Percentiles rank a stretch among this genome's conserved stretches.
phyloP scores from a whole-genome alignment of 2,888 invertebrate genomes.

The Cabera pusaria region DNA sequence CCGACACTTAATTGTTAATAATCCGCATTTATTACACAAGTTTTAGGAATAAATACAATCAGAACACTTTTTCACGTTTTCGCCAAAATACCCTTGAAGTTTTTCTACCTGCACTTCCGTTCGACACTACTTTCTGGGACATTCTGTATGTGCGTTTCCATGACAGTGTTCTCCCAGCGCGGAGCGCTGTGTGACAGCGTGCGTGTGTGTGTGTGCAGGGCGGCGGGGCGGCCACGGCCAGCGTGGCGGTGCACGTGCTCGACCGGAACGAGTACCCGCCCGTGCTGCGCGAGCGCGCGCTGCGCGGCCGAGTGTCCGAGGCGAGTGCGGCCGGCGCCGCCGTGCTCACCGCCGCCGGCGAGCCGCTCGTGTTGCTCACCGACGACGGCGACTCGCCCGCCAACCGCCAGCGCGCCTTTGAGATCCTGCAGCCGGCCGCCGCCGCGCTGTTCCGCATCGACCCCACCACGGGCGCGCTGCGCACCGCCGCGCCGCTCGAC shows the following conservation, averaged over 20 bases:
- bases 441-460: conserved; percentile 93
- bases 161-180: too few relatives aligned
- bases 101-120: too few relatives aligned
- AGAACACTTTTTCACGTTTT: too few relatives aligned
- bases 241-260: conserved; percentile 91
- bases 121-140: too few relatives aligned
- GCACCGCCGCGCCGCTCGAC: conserved; percentile 90
- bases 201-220: too few relatives aligned
- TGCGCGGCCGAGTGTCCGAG: conserved; percentile 90
- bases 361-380: conserved; percentile 92
- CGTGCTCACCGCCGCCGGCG: conserved; percentile 33
- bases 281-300: conserved; percentile 85
- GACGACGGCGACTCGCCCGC: conserved; percentile 93
- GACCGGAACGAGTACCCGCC: conserved; percentile 95
- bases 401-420: conserved; percentile 92
- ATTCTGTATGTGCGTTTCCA: too few relatives aligned
- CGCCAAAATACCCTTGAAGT: too few relatives aligned
- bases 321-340: conserved; percentile 87
- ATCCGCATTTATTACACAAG: too few relatives aligned
- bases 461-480: conserved; percentile 93
- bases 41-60: too few relatives aligned
- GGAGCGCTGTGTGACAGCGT: too few relatives aligned
- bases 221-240: conserved; percentile 86
- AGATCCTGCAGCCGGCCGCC: conserved; percentile 91
- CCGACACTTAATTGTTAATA: too few relatives aligned